A percentile compares a stretch with the other conserved stretches of the same genome.
Evolutionary conservation across 2,888 invertebrate genomes (phyloP).

Genomic region (Agrypnus murinus): DNA sequence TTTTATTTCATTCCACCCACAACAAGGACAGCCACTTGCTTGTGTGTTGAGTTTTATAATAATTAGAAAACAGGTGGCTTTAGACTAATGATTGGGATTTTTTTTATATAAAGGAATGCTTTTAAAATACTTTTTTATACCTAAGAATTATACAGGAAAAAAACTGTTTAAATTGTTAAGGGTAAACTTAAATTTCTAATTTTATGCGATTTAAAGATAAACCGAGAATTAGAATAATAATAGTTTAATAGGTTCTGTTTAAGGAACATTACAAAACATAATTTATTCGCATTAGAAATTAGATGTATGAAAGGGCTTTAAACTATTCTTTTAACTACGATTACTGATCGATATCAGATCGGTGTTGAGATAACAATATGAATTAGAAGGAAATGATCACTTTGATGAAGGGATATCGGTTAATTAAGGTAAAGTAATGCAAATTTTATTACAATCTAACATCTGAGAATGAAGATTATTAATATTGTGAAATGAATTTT

Average conservation of each 20-base stretch:
- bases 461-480: constrained; percentile 2
- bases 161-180: too few relatives aligned
- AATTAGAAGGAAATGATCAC: constrained; percentile 13
- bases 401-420: constrained; percentile 5
- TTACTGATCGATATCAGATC: constrained; percentile 14
- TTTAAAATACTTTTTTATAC: too few relatives aligned
- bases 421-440: constrained; percentile 9
- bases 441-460: background rate
- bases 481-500: constrained; percentile 11
- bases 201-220: too few relatives aligned
- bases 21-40: constrained; percentile 26
- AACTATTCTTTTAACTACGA: background rate
- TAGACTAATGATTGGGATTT: too few relatives aligned
- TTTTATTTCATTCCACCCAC: constrained; percentile 20
- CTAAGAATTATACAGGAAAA: too few relatives aligned
- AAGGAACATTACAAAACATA: background rate
- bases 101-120: too few relatives aligned
- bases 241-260: too few relatives aligned
- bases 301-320: background rate
- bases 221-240: too few relatives aligned
- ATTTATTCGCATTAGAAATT: constrained; percentile 21
- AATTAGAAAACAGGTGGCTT: constrained; percentile 18
- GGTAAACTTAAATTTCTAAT: too few relatives aligned
- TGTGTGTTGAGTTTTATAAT: constrained; percentile 13
- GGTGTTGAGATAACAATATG: background rate